phyloP scores from a whole-genome alignment of 2,113 vertebrate genomes.

The Cephalopterus ornatus region DNA sequence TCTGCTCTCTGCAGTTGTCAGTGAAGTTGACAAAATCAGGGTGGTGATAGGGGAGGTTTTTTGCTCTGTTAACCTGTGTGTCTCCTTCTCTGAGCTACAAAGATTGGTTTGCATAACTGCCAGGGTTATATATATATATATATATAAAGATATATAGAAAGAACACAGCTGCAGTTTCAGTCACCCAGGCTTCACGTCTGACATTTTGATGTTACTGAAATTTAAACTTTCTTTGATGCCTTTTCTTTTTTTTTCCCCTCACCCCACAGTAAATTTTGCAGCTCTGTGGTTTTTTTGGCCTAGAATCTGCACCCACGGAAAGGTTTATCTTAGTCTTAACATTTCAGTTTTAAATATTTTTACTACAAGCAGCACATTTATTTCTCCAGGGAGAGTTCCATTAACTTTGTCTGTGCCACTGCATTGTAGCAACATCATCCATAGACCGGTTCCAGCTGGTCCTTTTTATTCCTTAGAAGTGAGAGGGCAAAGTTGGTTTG shows the following conservation, averaged over 20 bases:
- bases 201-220: neutral
- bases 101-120: neutral
- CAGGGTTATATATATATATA: neutral
- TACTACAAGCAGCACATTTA: neutral
- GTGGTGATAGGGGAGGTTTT: neutral
- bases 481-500: neutral
- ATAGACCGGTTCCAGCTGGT: neutral
- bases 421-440: neutral
- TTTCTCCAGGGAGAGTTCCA: neutral
- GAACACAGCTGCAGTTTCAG: neutral
- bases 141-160: neutral
- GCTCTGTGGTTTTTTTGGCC: neutral
- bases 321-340: neutral
- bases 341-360: neutral
- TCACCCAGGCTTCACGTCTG: neutral
- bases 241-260: neutral
- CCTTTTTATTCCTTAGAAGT: neutral
- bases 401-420: neutral
- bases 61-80: neutral
- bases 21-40: neutral
- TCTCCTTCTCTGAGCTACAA: neutral
- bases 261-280: neutral
- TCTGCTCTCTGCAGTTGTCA: neutral
- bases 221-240: neutral
- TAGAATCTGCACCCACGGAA: neutral